Base-by-base conservation (phyloP, 2,888 invertebrate species). In the Tholera decimalis region DNA sequence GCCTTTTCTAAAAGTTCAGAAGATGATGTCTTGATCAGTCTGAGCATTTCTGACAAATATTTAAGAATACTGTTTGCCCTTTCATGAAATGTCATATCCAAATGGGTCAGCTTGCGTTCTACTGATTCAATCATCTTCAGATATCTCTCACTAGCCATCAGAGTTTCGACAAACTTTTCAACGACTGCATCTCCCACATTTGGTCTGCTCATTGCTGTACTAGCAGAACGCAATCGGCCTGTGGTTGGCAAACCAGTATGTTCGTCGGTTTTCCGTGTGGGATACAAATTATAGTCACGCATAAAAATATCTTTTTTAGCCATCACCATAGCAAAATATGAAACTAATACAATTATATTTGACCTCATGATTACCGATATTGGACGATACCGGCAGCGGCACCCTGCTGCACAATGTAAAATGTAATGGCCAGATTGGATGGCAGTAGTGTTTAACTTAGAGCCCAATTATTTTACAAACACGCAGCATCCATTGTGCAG, bases 91-190 rank as follows among this genome's bases (percentile, higher is more conserved):
- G 84, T 86, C 0, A 86, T 77, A 58, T 93, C 91, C 47, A 94
- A 77, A 59, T 92, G 91, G 33, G 82, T 87, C 5, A 94, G 46
- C 72, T 91, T 93, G 15, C 80, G 83, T 57, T 93, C 91, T 13
- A 94, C 88, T 0, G 82, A 79, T 72, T 93, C 92, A 33, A 94
- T 88, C 87, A 91, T 87, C 71, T 91, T 91, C 39, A 93, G 81
- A 73, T 93, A 93, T 69, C 83, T 89, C 63, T 94, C 93, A 59
- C 91, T 92, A 0, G 91, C 80, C 84, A 94, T 87, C 15, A 95
- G 80, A 0, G 91, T 92, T 55, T 94, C 92, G 0, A 93, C 89
- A 73, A 94, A 93, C 54, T 92, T 93, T 63, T 94, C 94, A 0
- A 93, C 89, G 0, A 92, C 88, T 2, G 80, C 79, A 41, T 92